Conservation (phyloP, 2,888 invertebrate genomes). For the Lithodes maja region DNA sequence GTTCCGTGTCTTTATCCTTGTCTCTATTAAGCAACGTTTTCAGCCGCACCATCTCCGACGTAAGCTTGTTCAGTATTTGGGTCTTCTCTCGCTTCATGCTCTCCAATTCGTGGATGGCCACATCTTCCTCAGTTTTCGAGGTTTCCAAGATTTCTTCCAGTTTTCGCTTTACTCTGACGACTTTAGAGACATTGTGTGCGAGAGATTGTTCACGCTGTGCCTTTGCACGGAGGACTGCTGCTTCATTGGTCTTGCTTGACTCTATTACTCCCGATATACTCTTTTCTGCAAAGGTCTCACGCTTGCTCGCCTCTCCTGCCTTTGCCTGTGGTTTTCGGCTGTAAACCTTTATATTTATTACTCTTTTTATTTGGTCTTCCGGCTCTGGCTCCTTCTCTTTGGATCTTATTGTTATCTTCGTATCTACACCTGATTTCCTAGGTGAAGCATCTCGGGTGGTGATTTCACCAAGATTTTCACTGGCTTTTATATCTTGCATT, state of each 20-base stretch:
- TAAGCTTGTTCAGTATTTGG: conserved; percentile 33
- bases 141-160: conserved; percentile 46
- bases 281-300: not conserved
- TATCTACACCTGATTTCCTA: too few relatives aligned
- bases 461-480: too few relatives aligned
- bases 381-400: too few relatives aligned
- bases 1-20: conserved; percentile 12
- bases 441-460: too few relatives aligned
- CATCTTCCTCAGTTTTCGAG: conserved; percentile 48
- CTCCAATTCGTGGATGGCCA: conserved; percentile 38
- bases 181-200: conserved; percentile 25
- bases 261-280: not conserved
- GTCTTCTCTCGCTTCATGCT: conserved; percentile 50
- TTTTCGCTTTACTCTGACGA: conserved; percentile 39
- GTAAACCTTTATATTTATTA: not conserved
- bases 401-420: too few relatives aligned
- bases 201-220: not conserved
- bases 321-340: not conserved
- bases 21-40: conserved; percentile 24
- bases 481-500: too few relatives aligned
- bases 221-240: not conserved
- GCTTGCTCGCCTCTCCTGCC: not conserved
- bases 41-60: conserved; percentile 32
- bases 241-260: not conserved
- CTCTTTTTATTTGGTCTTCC: not conserved